Evolutionary conservation across 2,113 vertebrate species (phyloP).

Genomic region (Prietella phreatophila): DNA sequence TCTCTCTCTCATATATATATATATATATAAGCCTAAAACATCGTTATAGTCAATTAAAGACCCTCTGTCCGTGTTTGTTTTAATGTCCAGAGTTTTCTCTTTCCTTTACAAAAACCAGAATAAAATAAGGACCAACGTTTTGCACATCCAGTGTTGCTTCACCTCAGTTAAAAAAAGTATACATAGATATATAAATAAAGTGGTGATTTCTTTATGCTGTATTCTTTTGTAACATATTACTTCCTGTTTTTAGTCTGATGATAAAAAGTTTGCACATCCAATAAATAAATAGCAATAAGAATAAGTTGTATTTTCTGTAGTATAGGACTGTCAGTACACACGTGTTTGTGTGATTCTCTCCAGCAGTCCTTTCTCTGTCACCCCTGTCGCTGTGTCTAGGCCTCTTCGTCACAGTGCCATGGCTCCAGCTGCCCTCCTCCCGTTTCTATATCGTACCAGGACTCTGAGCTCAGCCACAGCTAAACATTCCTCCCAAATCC

Average conservation of each 20-base stretch:
- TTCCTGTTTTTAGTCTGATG: not conserved
- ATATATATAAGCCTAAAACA: not conserved
- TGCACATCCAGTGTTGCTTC: no score
- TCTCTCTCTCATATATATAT: no score
- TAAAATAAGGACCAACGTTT: not conserved
- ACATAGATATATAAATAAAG: not conserved
- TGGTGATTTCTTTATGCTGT: not conserved
- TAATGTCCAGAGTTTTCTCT: not conserved
- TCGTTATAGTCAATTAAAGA: not conserved
- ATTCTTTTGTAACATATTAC: not conserved
- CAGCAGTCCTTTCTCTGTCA: not conserved
- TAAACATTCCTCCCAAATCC: slow-evolving; percentile 27
- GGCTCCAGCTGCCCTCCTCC: slow-evolving; percentile 42
- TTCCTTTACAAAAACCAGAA: not conserved
- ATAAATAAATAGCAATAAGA: not conserved
- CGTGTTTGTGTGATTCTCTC: not conserved
- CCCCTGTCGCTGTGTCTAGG: not conserved
- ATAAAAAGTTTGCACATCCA: not conserved
- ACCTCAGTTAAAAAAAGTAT: not conserved
- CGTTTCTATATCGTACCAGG: slow-evolving; percentile 47
- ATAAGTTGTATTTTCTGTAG: not conserved
- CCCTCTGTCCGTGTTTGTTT: not conserved
- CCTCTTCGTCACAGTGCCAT: slow-evolving; percentile 40
- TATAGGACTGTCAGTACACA: not conserved
- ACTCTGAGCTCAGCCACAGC: slow-evolving; percentile 3